phyloP scores from a whole-genome alignment of 2,888 invertebrate species.

The Odontocolon sp. region DNA sequence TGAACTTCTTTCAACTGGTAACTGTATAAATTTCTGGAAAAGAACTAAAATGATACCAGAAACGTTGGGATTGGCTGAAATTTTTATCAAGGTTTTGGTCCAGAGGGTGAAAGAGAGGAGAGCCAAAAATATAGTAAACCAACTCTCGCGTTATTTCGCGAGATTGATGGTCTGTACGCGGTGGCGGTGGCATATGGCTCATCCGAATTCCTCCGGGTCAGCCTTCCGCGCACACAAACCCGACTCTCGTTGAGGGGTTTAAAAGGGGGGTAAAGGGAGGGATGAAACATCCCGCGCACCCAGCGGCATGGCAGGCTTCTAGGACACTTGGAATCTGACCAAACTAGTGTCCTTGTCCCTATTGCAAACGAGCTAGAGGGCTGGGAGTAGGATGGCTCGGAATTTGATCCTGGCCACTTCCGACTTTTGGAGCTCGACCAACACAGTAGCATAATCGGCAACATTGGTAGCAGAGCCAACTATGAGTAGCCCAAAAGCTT shows the following conservation, averaged over 20 bases:
- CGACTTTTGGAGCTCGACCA: slow-evolving; percentile 45
- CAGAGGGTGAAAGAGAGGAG: background rate
- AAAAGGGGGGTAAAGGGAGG: background rate
- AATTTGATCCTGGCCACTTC: slow-evolving; percentile 50
- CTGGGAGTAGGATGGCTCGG: slow-evolving; percentile 10
- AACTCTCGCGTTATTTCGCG: slow-evolving; percentile 28
- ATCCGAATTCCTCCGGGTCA: slow-evolving; percentile 49
- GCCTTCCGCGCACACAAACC: slow-evolving; percentile 19
- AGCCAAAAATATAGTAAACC: background rate
- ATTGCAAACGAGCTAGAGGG: slow-evolving; percentile 40
- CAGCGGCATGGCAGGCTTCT: slow-evolving; percentile 51
- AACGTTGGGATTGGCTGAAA: background rate
- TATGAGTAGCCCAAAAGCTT: slow-evolving; percentile 28
- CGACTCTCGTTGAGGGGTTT: background rate
- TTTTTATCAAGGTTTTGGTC: background rate
- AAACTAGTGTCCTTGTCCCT: slow-evolving; percentile 62
- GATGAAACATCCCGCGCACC: slow-evolving; percentile 37
- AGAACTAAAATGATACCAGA: no score
- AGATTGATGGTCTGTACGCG: slow-evolving; percentile 40
- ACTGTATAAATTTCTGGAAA: slow-evolving; percentile 9
- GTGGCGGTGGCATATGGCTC: slow-evolving; percentile 50
- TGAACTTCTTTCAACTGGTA: background rate
- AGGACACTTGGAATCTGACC: slow-evolving; percentile 60
- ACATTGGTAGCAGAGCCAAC: slow-evolving; percentile 36
- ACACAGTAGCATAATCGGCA: slow-evolving; percentile 27